Evolutionary conservation across 2,888 invertebrate genomes (phyloP).

Genomic region (Branchipolynoe longqiensis): DNA sequence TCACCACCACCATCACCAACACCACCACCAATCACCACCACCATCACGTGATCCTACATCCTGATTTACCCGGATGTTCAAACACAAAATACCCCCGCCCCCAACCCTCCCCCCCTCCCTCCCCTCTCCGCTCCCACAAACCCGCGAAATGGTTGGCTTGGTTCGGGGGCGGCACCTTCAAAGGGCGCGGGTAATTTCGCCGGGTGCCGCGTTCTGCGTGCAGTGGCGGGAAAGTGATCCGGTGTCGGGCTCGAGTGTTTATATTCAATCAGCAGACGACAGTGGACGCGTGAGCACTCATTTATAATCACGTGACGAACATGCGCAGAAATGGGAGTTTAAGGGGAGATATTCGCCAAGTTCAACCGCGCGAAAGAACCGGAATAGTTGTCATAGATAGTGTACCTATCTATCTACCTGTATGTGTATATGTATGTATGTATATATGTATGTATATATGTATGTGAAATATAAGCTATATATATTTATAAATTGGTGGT

Average conservation of each 20-base stretch:
- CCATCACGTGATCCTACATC: too few species aligned
- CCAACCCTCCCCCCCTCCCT: too few species aligned
- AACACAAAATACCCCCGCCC: slow-evolving; percentile 15
- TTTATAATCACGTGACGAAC: neutral
- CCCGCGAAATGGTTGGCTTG: slow-evolving; percentile 18
- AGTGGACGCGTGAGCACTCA: slow-evolving; percentile 18
- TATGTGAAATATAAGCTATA: too few species aligned
- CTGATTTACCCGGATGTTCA: slow-evolving; percentile 10
- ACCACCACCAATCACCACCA: too few species aligned
- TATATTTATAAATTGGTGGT: too few species aligned
- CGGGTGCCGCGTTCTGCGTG: neutral
- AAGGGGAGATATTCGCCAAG: too few species aligned
- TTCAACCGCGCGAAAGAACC: too few species aligned
- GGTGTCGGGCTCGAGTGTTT: slow-evolving; percentile 26
- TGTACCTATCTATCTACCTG: neutral
- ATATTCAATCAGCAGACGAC: slow-evolving; percentile 20
- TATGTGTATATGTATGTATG: too few species aligned
- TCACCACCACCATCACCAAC: too few species aligned
- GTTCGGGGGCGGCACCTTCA: slow-evolving; percentile 17
- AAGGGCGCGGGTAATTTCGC: slow-evolving; percentile 19
- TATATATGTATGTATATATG: too few species aligned
- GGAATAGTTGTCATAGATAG: neutral
- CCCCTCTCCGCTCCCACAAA: neutral
- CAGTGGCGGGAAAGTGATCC: slow-evolving; percentile 9
- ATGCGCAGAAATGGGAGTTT: neutral